Percentiles rank a stretch among this genome's conserved stretches.
Conservation (phyloP, 2,113 vertebrate species). For the Megaceryle maxima region DNA sequence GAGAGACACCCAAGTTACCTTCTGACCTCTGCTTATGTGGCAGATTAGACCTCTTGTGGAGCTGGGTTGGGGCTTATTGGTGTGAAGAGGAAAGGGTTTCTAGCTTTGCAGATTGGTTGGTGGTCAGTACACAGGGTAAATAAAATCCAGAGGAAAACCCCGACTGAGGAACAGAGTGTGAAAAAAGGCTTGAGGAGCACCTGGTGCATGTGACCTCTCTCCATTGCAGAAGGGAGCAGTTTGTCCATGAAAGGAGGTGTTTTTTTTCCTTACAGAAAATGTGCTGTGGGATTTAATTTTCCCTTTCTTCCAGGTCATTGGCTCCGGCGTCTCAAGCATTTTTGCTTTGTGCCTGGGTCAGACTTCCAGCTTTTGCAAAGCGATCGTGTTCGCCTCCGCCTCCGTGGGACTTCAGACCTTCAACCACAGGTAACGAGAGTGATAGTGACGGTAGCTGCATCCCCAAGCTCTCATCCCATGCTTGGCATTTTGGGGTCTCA, state of each 20-base stretch:
- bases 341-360: conserved; percentile 89
- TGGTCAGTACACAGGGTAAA: not conserved
- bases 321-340: conserved; percentile 89
- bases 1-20: not conserved
- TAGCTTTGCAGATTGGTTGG: not conserved
- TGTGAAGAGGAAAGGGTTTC: not conserved
- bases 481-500: not conserved
- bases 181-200: not conserved
- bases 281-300: not conserved
- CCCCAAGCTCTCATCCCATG: not conserved
- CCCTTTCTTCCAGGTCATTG: conserved; percentile 80
- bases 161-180: not conserved
- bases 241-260: not conserved
- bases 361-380: conserved; percentile 83
- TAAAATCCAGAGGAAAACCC: not conserved
- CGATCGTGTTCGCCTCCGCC: conserved; percentile 87
- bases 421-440: conserved; percentile 86
- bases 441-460: not conserved
- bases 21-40: not conserved
- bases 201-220: not conserved
- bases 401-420: conserved; percentile 92
- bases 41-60: not conserved
- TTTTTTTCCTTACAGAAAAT: not conserved
- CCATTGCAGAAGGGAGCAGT: not conserved
- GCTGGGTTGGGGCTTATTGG: not conserved